Evolutionary conservation across 2,888 invertebrate species (phyloP), one percentile per base, ranked within the genome.

Genomic region (Drepanosiphum platanoidis): DNA sequence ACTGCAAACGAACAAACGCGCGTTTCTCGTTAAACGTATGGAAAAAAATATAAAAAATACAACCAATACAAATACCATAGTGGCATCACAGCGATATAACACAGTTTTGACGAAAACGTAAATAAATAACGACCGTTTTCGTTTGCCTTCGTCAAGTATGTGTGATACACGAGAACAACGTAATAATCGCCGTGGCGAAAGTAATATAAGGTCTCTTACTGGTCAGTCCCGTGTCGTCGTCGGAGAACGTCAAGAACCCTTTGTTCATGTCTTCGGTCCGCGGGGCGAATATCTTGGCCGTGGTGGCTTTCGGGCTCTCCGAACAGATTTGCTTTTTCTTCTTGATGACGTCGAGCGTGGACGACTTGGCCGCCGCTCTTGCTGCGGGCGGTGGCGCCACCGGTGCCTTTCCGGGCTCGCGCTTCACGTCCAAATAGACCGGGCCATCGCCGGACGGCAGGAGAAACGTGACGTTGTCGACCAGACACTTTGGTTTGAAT

Each of bases 221-320:
- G 91, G 95, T 95, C 90, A 94, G 92, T 89, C 95, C 95, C 88
- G 93, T 92, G 90, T 94, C 94, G 91, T 95, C 94, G 89, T 95
- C 95, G 89, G 94, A 93, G 91, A 95, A 96, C 90, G 94, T 94
- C 89, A 96, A 93, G 92, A 94, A 97, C 90, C 95, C 96, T 91
- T 95, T 95, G 92, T 95, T 96, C 97, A 97, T 97, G 91, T 97
- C 97, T 92, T 96, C 93, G 88, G 95, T 94, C 90, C 94, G 92
- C 88, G 94, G 95, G 87, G 93, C 94, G 90, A 96, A 95, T 89
- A 95, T 94, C 88, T 93, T 93, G 89, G 93, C 92, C 87, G 95
- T 94, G 87, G 94, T 93, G 84, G 94, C 93, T 89, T 93, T 93
- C 34, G 94, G 94, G 86, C 92, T 88, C 13, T 86, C 86, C 75